These are phyloP conservation scores for Tamandua tetradactyla DNA, from an alignment of 2,797 vertebrate genomes.

Conservation along the genomic window DNA sequence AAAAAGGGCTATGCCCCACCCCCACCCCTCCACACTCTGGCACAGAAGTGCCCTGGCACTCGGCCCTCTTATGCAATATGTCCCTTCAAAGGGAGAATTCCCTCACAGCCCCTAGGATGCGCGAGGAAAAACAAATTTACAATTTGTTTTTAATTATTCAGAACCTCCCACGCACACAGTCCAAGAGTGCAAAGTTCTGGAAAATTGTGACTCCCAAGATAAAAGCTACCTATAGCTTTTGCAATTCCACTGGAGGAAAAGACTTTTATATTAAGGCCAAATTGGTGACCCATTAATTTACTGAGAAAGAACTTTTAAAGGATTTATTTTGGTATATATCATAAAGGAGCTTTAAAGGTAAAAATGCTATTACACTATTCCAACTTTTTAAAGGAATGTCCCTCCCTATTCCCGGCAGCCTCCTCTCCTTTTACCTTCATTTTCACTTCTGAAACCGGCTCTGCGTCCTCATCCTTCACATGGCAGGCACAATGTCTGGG, in stretches of 20 bases:
- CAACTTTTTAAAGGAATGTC: background rate
- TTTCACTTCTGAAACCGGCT: background rate
- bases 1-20: background rate
- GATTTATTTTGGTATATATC: background rate
- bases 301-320: background rate
- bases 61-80: background rate
- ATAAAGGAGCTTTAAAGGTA: background rate
- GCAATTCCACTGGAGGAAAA: constrained; percentile 18
- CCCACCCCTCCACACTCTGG: too few relatives aligned
- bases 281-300: constrained; percentile 5
- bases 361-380: background rate
- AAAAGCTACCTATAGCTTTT: constrained; percentile 39
- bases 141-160: constrained; percentile 66
- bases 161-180: constrained; percentile 43
- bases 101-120: background rate
- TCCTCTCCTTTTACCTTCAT: background rate
- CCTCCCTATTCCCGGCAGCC: background rate
- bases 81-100: constrained; percentile 24
- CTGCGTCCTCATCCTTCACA: rapidly evolving
- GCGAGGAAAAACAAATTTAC: background rate
- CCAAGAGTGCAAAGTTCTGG: constrained; percentile 59
- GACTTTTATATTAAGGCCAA: constrained; percentile 5
- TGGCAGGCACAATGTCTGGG: rapidly evolving
- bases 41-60: background rate
- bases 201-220: constrained; percentile 41